These are phyloP conservation scores for Axea sp. DNA, from an alignment of 2,888 invertebrate species.

Conservation along the genomic window DNA sequence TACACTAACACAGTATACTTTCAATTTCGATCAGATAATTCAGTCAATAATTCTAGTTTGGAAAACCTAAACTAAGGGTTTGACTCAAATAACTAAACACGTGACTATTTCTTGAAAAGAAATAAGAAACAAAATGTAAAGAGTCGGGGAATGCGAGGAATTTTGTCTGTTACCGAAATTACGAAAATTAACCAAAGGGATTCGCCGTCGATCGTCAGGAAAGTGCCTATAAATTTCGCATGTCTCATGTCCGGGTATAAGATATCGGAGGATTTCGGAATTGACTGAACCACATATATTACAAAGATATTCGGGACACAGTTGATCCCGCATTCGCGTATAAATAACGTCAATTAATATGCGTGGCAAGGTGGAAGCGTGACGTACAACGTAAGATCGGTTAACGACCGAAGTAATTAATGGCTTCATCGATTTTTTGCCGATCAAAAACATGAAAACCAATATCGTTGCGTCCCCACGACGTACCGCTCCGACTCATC, in stretches of 20 bases:
- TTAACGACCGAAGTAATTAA: slow-evolving; percentile 61
- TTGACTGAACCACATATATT: slow-evolving; percentile 61
- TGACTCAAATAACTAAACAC: slow-evolving; percentile 9
- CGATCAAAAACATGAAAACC: slow-evolving; percentile 48
- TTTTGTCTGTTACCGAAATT: slow-evolving; percentile 52
- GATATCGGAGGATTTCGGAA: slow-evolving; percentile 58
- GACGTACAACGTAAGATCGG: slow-evolving; percentile 58
- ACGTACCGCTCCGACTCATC: slow-evolving; percentile 17
- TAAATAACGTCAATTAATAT: slow-evolving; percentile 64
- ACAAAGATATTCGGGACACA: slow-evolving; percentile 58
- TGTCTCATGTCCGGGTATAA: slow-evolving; percentile 42
- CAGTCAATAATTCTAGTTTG: no score
- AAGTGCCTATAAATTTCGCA: slow-evolving; percentile 61
- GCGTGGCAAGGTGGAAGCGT: slow-evolving; percentile 58
- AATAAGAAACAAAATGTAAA: slow-evolving; percentile 18
- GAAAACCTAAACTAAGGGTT: background rate
- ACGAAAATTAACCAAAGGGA: slow-evolving; percentile 56
- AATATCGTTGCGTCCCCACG: slow-evolving; percentile 23
- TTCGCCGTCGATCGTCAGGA: slow-evolving; percentile 55
- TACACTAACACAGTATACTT: no score
- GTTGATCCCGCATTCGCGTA: slow-evolving; percentile 42
- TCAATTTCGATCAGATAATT: no score
- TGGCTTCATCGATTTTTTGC: slow-evolving; percentile 57
- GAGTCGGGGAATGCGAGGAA: slow-evolving; percentile 51
- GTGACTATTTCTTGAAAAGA: slow-evolving; percentile 6